Evolutionary conservation across 2,797 vertebrate genomes (phyloP).

Genomic region (Thamnophis elegans): DNA sequence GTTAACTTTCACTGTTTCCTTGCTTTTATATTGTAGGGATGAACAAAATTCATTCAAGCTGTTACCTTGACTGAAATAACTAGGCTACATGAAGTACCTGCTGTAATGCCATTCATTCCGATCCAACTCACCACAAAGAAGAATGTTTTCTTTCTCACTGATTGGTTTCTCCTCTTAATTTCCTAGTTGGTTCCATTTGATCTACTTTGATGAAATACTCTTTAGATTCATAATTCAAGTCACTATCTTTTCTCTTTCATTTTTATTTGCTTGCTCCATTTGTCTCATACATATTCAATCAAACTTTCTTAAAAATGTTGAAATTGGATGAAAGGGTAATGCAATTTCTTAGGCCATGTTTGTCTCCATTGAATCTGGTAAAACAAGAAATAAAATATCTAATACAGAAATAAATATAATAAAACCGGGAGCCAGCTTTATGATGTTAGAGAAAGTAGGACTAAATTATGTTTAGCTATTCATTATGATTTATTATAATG

Average conservation of each 20-base stretch:
- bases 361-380: neutral
- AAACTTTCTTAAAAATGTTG: neutral
- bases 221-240: constrained; percentile 31
- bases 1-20: constrained; percentile 13
- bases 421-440: neutral
- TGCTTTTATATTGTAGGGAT: neutral
- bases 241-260: neutral
- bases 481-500: neutral
- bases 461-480: neutral
- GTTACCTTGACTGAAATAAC: constrained; percentile 19
- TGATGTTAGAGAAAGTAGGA: neutral
- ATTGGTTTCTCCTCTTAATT: neutral
- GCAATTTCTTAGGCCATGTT: neutral
- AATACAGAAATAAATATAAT: neutral
- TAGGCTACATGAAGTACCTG: neutral
- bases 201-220: constrained; percentile 2
- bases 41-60: constrained; percentile 28
- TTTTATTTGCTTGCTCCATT: neutral
- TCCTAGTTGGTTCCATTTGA: constrained; percentile 11
- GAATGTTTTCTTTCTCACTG: neutral
- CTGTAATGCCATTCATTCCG: constrained; percentile 16
- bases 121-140: neutral
- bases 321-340: neutral
- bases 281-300: neutral
- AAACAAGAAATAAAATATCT: neutral